phyloP scores from a whole-genome alignment of 2,797 vertebrate genomes.

The Peromyscus attwateri region DNA sequence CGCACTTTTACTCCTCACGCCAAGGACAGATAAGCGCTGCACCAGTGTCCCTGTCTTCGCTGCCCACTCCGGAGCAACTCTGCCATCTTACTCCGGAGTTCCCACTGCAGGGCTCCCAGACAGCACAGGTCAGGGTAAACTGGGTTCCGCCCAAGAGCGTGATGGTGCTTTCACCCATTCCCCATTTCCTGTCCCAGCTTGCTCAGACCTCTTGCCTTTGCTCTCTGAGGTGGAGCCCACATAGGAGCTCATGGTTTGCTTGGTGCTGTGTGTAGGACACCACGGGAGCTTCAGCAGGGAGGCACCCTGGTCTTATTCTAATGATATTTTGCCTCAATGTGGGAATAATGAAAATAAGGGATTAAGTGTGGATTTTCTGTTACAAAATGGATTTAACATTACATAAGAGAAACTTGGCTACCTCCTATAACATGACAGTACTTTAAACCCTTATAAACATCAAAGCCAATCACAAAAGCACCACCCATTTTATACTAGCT shows the following conservation, averaged over 20 bases:
- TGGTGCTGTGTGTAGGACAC: too few species aligned
- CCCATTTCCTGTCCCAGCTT: neutral
- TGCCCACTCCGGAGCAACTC: neutral
- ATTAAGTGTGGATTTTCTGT: too few species aligned
- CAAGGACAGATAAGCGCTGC: rapidly evolving
- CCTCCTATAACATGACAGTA: too few species aligned
- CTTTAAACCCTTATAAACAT: neutral
- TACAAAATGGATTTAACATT: too few species aligned
- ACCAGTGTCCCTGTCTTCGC: rapidly evolving
- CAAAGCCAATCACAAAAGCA: neutral
- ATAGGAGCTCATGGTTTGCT: too few species aligned
- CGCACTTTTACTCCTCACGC: too few species aligned
- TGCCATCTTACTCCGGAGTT: neutral
- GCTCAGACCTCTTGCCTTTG: neutral
- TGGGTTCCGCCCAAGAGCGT: neutral
- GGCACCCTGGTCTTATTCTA: too few species aligned
- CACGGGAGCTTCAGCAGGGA: too few species aligned
- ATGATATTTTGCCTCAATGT: too few species aligned
- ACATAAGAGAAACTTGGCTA: too few species aligned
- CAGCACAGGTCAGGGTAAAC: neutral
- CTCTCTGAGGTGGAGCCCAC: too few species aligned
- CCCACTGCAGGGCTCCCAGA: neutral
- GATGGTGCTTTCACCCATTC: too few species aligned
- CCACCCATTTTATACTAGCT: neutral
- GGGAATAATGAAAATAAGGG: neutral